Evolutionary conservation across 1,140 invertebrate genomes (phyloP).

Genomic region (Octopus bimaculoides): DNA sequence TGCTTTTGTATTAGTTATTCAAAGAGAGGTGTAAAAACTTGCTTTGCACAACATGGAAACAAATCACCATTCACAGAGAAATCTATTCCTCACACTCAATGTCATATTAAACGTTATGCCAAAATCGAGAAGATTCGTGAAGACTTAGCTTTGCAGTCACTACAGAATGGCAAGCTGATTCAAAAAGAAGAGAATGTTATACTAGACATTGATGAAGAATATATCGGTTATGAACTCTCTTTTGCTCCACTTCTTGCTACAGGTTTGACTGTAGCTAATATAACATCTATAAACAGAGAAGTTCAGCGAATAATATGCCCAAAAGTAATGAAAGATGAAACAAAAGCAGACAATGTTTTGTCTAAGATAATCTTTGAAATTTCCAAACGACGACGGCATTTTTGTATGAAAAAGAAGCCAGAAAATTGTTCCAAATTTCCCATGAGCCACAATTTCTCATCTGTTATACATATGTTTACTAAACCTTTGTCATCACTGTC

Average conservation of each 20-base stretch:
- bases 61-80: not conserved
- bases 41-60: not conserved
- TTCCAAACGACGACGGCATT: not conserved
- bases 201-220: constrained; percentile 50
- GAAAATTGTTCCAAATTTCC: constrained; percentile 8
- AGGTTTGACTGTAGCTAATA: constrained; percentile 15
- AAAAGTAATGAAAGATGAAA: constrained; percentile 22
- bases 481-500: not conserved
- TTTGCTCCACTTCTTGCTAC: constrained; percentile 26
- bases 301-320: constrained; percentile 31
- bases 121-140: constrained; percentile 25
- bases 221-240: constrained; percentile 37
- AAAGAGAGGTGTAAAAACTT: constrained; percentile 9
- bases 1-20: constrained; percentile 19
- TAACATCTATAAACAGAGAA: constrained; percentile 19
- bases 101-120: constrained; percentile 21
- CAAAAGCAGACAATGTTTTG: constrained; percentile 21
- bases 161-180: constrained; percentile 20
- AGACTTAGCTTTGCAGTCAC: constrained; percentile 17
- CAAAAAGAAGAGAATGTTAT: constrained; percentile 27
- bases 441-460: not conserved
- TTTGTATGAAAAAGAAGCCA: constrained; percentile 9
- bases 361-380: constrained; percentile 12
- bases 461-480: not conserved
- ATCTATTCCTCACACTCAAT: not conserved